These are phyloP conservation scores for Neoaliturus tenellus DNA, from an alignment of 2,888 invertebrate species.

Conservation along the genomic window DNA sequence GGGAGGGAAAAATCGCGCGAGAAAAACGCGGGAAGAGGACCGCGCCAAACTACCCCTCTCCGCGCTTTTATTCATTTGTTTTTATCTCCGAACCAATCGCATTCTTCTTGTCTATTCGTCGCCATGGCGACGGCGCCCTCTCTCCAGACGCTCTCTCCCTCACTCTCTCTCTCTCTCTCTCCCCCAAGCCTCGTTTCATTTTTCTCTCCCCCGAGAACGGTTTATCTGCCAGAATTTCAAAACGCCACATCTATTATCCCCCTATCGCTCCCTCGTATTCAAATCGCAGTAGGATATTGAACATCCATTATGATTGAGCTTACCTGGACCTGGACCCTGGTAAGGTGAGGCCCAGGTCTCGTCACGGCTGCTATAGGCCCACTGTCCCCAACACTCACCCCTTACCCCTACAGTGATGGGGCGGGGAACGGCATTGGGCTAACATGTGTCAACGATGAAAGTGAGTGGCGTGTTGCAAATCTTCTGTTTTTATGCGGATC, in stretches of 20 bases:
- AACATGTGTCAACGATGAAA: too few species aligned
- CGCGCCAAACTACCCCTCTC: slow-evolving; percentile 57
- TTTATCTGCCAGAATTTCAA: slow-evolving; percentile 58
- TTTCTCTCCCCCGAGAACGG: slow-evolving; percentile 55
- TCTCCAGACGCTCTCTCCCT: slow-evolving; percentile 50
- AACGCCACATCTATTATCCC: slow-evolving; percentile 58
- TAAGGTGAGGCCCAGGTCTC: not conserved
- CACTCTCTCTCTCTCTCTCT: slow-evolving; percentile 46
- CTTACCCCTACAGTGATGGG: not conserved
- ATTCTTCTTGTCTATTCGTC: slow-evolving; percentile 57
- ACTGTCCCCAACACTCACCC: not conserved
- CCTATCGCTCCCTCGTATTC: slow-evolving; percentile 54
- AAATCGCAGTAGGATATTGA: slow-evolving; percentile 56
- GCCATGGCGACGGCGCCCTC: slow-evolving; percentile 46
- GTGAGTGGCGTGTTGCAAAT: too few species aligned
- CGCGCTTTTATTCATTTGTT: slow-evolving; percentile 58
- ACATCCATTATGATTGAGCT: slow-evolving; percentile 40
- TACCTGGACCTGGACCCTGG: not conserved
- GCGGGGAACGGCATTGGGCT: not conserved
- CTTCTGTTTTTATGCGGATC: too few species aligned
- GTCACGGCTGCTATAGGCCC: not conserved
- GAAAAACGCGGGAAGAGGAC: slow-evolving; percentile 49
- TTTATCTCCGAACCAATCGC: slow-evolving; percentile 58
- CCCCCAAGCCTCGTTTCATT: slow-evolving; percentile 45
- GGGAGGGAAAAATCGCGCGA: slow-evolving; percentile 52